Base-by-base conservation (phyloP, 2,113 vertebrate genomes). In the Platysteira castanea region DNA sequence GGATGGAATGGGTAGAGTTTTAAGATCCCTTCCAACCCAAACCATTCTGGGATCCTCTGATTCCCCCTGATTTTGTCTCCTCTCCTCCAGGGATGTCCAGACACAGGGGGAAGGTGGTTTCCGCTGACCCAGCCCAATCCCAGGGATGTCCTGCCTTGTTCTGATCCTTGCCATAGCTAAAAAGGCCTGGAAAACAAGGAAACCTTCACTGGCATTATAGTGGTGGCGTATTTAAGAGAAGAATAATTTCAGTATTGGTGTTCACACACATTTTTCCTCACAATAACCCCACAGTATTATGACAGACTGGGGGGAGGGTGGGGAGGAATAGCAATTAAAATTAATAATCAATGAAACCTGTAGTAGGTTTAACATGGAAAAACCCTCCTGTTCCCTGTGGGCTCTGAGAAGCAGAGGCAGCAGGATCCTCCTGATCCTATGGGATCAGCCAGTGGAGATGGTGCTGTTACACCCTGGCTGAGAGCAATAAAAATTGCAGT, bases 61-160 rank as follows among this genome's bases (percentile, higher is more conserved):
- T 37, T 42, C 49, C 28, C 44, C 44, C 30, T 18, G 31, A 23
- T n/a, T 35, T 70, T 42, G 15, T 42, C 22, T 59, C 20, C 37
- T 24, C n/a, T 54, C 17, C n/a, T 67, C 22, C 64, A 11, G 15
- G 9, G 27, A 56, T 14, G 13, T 14, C 68, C 47, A 54, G n/a
- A 41, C 5, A 17, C 15, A 30, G 41, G 0, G 1, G 17, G 11
- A 52, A 57, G 76, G 15, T 53, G 24, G 3, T n/a, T 11, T 53
- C 8, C 28, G 18, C 23, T 27, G 46, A 57, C 10, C 47, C 37
- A 44, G 12, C 11, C 6, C 47, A 8, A 17, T 28, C 30, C 19
- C 0, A 31, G 15, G 26, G 16, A 9, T 13, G 21, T 11, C 8
- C 46, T 63, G 24, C 64, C 44, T 49, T 30, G 19, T 8, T 47